A percentile compares a stretch with the other conserved stretches of the same genome.
Evolutionary conservation across 2,797 vertebrate species (phyloP).

Genomic region (Malacoctenus gilli): DNA sequence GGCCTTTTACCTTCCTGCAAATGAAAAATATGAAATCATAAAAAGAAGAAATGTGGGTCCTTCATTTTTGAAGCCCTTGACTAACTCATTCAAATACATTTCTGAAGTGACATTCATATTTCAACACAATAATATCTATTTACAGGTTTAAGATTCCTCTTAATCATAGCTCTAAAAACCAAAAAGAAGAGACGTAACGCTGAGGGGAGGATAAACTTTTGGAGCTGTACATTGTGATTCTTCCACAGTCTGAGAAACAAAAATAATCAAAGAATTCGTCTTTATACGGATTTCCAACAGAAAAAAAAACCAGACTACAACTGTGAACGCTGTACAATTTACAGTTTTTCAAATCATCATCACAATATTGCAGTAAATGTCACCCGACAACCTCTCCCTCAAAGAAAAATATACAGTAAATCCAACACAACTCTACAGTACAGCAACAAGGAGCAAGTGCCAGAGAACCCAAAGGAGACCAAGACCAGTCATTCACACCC

Average conservation of each 20-base stretch:
- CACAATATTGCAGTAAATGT: conserved; percentile 83
- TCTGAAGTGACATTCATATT: conserved; percentile 86
- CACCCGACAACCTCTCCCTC: conserved; percentile 70
- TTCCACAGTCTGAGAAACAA: conserved; percentile 66
- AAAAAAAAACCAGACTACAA: conserved; percentile 62
- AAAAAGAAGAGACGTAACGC: conserved; percentile 47
- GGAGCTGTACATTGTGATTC: conserved; percentile 81
- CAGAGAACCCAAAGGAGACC: conserved; percentile 73
- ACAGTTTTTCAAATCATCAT: conserved; percentile 77
- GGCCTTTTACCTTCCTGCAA: conserved; percentile 78
- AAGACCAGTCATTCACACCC: conserved; percentile 58
- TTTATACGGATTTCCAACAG: conserved; percentile 71
- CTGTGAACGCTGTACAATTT: conserved; percentile 80
- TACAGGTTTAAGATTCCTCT: conserved; percentile 81
- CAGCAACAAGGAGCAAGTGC: conserved; percentile 77
- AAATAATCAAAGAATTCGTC: conserved; percentile 56
- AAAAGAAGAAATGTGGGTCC: conserved; percentile 75
- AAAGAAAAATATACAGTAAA: conserved; percentile 77
- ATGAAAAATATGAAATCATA: conserved; percentile 77
- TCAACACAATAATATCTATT: conserved; percentile 84
- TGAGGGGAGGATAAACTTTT: conserved; percentile 74
- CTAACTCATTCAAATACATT: conserved; percentile 84
- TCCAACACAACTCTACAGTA: conserved; percentile 78
- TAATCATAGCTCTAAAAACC: conserved; percentile 74
- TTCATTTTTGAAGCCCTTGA: conserved; percentile 83